phyloP scores from a whole-genome alignment of 2,113 vertebrate genomes.

The Centrocercus urophasianus region DNA sequence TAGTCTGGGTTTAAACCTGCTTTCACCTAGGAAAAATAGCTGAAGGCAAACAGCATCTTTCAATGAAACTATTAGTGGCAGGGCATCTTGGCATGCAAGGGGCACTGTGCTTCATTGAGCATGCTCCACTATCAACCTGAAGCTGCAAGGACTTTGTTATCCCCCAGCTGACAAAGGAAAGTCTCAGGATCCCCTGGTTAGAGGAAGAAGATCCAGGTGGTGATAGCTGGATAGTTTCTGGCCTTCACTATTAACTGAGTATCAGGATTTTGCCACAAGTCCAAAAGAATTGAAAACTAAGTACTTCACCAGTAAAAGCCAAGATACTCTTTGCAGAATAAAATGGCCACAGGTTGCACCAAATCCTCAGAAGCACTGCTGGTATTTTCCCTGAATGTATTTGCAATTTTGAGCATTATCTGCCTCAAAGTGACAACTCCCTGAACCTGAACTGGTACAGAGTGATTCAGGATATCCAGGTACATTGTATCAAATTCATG shows the following conservation, averaged over 20 bases:
- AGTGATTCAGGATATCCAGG: neutral
- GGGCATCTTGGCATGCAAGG: neutral
- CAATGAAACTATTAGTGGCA: neutral
- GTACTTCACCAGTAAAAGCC: neutral
- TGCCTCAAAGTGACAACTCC: neutral
- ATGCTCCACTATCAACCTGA: neutral
- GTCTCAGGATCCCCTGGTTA: neutral
- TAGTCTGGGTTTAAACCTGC: neutral
- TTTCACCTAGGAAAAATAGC: accelerated
- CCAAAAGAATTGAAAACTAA: neutral
- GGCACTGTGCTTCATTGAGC: neutral
- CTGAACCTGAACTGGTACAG: neutral
- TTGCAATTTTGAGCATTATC: neutral
- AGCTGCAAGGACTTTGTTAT: neutral
- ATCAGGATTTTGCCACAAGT: neutral
- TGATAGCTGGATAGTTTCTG: neutral
- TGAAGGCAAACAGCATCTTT: neutral
- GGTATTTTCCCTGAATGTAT: neutral
- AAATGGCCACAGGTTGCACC: neutral
- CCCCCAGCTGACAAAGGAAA: neutral
- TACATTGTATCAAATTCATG: neutral
- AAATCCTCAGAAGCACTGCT: neutral
- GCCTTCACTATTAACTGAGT: neutral
- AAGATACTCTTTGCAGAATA: neutral
- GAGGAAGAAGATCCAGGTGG: neutral